Base-by-base conservation (phyloP, 2,888 invertebrate species). In the Platycheirus rosarum region DNA sequence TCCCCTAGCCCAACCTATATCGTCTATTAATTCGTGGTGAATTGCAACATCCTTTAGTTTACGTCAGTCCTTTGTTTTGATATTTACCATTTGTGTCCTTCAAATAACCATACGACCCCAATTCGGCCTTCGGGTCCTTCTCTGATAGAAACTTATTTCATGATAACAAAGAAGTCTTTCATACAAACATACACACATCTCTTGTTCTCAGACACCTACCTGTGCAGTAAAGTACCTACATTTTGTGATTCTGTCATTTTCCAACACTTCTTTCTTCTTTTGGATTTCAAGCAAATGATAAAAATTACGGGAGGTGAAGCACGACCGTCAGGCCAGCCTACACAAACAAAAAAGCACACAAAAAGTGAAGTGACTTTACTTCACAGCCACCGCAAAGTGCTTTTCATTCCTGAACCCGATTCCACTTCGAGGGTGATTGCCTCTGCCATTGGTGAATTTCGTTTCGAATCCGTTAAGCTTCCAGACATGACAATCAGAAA, bases 401-500 rank as follows among this genome's bases (percentile, higher is more conserved):
- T 53, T 53, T n/a, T 11, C 2, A n/a, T 48, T 26, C 48, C 37
- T 2, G 8, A 32, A 32, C 8, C 29, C 2, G 29, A 32, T 32
- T 7, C 29, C 5, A 1, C 4, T 32, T 32, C 8, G 29, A 32
- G 29, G 29, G 29, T 32, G 29, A 32, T n/a, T n/a, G n/a, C n/a
- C n/a, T n/a, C n/a, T n/a, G n/a, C n/a, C n/a, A 40, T 40, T 40
- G n/a, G n/a, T n/a, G n/a, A n/a, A n/a, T 35, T 35, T n/a, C 13
- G 13, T n/a, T 26, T 23, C 48, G 48, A 26, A 48, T 48, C 48
- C 48, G 26, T 26, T 48, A 40, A 48, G 48, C 48, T 48, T 26
- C 48, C 48, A 40, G 37, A 40, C 37, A 13, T n/a, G 11, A 57
- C 20, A 0, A 20, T n/a, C n/a, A 23, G 71, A 20, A 5, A 32